A percentile compares a stretch with the other conserved stretches of the same genome.
Conservation (phyloP, 64 coral and sea anemone species). For the Pocillopora damicornis region DNA sequence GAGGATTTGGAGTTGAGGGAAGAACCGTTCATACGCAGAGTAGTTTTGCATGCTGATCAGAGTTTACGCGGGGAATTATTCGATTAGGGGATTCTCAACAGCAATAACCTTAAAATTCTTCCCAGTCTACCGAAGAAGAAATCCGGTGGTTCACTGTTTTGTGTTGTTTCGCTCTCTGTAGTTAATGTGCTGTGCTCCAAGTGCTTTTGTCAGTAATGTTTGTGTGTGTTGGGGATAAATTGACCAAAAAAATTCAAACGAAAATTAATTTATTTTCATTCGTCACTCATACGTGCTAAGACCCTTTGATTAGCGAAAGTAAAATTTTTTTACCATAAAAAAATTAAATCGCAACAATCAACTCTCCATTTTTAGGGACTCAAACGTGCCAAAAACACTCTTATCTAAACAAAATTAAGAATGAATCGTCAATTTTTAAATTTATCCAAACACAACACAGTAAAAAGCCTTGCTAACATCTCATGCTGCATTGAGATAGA, state of each 20-base stretch:
- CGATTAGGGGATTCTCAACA: too few relatives aligned
- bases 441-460: background rate
- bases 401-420: background rate
- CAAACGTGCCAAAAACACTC: background rate
- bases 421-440: background rate
- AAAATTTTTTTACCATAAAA: too few relatives aligned
- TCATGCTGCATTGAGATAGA: background rate
- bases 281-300: background rate
- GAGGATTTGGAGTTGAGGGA: too few relatives aligned
- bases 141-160: background rate
- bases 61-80: too few relatives aligned
- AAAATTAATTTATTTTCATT: background rate
- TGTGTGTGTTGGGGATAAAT: background rate
- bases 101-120: too few relatives aligned
- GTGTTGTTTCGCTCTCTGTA: background rate
- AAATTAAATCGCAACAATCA: too few relatives aligned
- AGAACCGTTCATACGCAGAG: too few relatives aligned
- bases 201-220: slow-evolving; percentile 24
- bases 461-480: background rate
- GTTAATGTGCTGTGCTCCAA: slow-evolving; percentile 6
- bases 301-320: too few relatives aligned
- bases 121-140: too few relatives aligned
- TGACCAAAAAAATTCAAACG: background rate
- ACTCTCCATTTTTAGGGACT: background rate
- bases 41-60: too few relatives aligned